Evolutionary conservation across 2,797 vertebrate species (phyloP).

Genomic region (Todus mexicanus): DNA sequence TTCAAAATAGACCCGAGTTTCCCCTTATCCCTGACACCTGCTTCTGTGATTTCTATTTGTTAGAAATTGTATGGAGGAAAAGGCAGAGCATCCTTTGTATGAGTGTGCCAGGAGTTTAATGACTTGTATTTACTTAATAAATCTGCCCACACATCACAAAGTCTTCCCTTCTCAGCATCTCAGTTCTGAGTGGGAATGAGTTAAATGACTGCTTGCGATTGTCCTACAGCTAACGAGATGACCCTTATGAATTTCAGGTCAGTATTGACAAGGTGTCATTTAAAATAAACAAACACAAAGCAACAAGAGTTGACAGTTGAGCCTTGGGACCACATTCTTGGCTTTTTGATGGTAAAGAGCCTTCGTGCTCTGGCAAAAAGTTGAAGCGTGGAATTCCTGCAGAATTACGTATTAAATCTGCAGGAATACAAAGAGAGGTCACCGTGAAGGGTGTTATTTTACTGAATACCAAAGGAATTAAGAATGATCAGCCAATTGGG

Average conservation of each 20-base stretch:
- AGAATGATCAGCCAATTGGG: not conserved
- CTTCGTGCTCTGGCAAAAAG: conserved; percentile 32
- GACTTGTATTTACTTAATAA: not conserved
- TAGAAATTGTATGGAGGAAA: not conserved
- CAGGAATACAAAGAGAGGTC: conserved; percentile 42
- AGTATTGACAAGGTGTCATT: conserved; percentile 43
- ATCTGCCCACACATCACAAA: not conserved
- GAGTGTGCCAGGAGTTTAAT: not conserved
- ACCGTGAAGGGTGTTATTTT: not conserved
- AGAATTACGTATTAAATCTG: conserved; percentile 59
- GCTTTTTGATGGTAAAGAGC: conserved; percentile 35
- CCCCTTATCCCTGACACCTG: not conserved
- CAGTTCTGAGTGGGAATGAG: not conserved
- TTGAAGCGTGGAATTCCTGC: conserved; percentile 36
- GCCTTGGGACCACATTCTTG: conserved; percentile 27
- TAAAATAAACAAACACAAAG: conserved; percentile 41
- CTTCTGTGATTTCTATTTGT: not conserved
- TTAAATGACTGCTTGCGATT: not conserved
- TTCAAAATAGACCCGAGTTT: not conserved
- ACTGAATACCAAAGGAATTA: conserved; percentile 42
- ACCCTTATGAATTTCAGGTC: not conserved
- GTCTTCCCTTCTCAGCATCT: not conserved
- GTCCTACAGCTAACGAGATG: not conserved
- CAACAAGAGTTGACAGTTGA: conserved; percentile 27
- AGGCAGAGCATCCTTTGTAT: not conserved